phyloP scores from a whole-genome alignment of 1,140 invertebrate genomes.

The Drosophila aff. region DNA sequence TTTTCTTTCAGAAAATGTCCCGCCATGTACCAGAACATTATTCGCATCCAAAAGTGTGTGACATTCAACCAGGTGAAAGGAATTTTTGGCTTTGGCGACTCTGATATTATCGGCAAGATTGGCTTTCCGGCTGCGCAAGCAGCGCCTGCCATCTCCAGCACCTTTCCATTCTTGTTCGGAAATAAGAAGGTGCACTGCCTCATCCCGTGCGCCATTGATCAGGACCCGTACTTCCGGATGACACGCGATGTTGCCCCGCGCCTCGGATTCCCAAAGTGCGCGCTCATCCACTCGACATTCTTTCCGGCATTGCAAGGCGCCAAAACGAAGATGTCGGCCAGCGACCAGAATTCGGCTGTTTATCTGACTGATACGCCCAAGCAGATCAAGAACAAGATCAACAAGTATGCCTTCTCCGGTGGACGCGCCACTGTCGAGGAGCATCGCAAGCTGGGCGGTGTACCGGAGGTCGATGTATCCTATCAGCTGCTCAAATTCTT shows the following conservation, averaged over 20 bases:
- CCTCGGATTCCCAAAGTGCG: conserved; percentile 95
- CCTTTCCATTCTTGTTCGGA: conserved; percentile 98
- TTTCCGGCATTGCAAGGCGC: conserved; percentile 98
- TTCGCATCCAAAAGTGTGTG: conserved; percentile 95
- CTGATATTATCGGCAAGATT: conserved; percentile 98
- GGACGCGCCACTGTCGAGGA: conserved; percentile 97
- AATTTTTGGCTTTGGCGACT: conserved; percentile 99
- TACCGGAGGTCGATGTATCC: conserved; percentile 98
- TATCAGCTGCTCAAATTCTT: conserved; percentile 99
- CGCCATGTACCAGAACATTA: conserved; percentile 96
- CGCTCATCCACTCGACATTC: conserved; percentile 96
- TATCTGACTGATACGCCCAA: conserved; percentile 98
- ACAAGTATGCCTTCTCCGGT: conserved; percentile 99
- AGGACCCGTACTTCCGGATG: conserved; percentile 99
- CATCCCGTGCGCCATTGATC: conserved; percentile 99
- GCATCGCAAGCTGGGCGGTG: conserved; percentile 95
- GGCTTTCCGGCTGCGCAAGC: conserved; percentile 98
- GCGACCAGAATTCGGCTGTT: conserved; percentile 97
- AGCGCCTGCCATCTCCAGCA: conserved; percentile 96
- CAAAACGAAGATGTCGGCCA: conserved; percentile 99
- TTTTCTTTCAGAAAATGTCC: conserved; percentile 89
- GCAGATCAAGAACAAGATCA: conserved; percentile 99
- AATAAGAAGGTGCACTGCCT: conserved; percentile 93
- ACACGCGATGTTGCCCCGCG: conserved; percentile 97
- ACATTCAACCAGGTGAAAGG: conserved; percentile 98